A percentile compares a stretch with the other conserved stretches of the same genome.
These are phyloP conservation scores for Synanthedon tipuliformis DNA, from an alignment of 2,888 invertebrate species.

Conservation along the genomic window DNA sequence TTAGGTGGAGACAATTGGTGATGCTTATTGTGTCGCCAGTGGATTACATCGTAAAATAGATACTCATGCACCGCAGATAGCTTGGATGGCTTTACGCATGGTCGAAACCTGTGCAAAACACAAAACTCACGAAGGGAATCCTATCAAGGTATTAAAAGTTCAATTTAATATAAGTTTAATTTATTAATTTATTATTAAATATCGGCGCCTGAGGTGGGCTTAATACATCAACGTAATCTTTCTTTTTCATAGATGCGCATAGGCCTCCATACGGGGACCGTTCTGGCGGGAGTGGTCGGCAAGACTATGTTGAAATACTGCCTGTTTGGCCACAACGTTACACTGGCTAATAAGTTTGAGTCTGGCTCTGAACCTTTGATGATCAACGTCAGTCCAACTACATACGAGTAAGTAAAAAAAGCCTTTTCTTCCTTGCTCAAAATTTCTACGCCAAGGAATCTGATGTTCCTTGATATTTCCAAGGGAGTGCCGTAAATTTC, in stretches of 20 bases:
- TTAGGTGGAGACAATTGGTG: slow-evolving; percentile 95
- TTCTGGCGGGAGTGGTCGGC: slow-evolving; percentile 93
- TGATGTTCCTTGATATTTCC: too few species aligned
- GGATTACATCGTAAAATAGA: slow-evolving; percentile 87
- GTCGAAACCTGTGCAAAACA: slow-evolving; percentile 89
- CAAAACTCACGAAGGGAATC: slow-evolving; percentile 90
- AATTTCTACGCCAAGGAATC: too few species aligned
- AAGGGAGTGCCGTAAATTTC: too few species aligned
- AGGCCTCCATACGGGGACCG: slow-evolving; percentile 93
- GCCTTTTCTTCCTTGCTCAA: too few species aligned
- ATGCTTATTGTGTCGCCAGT: slow-evolving; percentile 95
- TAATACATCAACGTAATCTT: not conserved
- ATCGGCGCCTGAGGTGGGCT: too few species aligned
- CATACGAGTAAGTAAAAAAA: slow-evolving; percentile 79
- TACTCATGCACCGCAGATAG: slow-evolving; percentile 93
- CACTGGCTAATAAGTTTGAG: slow-evolving; percentile 95
- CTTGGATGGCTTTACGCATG: slow-evolving; percentile 97
- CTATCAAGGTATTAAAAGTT: slow-evolving; percentile 76
- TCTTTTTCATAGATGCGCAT: slow-evolving; percentile 84
- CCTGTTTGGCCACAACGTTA: slow-evolving; percentile 95
- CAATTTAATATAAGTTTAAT: too few species aligned
- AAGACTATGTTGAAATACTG: slow-evolving; percentile 95
- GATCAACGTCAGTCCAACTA: slow-evolving; percentile 94
- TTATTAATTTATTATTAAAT: too few species aligned
- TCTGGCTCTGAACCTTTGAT: slow-evolving; percentile 90